Conservation (phyloP, 2,888 invertebrate genomes). For the Drosophila infuscata region DNA sequence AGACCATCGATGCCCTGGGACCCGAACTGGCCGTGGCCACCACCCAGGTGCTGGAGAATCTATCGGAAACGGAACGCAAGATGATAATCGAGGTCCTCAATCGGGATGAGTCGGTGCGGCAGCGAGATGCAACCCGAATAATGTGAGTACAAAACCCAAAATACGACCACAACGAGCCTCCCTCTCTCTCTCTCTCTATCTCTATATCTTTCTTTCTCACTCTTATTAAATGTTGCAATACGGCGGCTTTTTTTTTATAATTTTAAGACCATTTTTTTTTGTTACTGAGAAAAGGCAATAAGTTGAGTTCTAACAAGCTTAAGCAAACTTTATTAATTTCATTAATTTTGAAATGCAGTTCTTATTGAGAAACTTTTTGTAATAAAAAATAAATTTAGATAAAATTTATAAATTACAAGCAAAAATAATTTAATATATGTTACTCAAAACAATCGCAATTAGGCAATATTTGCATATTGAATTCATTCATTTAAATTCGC, state of each 20-base stretch:
- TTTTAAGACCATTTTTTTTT: background rate
- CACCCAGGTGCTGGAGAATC: slow-evolving; percentile 83
- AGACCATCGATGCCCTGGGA: slow-evolving; percentile 82
- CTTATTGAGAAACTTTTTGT: background rate
- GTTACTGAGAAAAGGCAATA: background rate
- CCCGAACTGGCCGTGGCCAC: slow-evolving; percentile 83
- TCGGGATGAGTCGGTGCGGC: slow-evolving; percentile 86
- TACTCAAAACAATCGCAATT: background rate
- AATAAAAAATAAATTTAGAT: background rate
- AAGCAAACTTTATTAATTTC: no score
- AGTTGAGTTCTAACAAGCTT: no score
- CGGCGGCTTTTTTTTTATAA: background rate
- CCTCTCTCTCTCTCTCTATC: background rate
- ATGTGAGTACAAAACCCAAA: slow-evolving; percentile 85
- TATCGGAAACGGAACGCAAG: slow-evolving; percentile 85
- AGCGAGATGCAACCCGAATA: slow-evolving; percentile 86
- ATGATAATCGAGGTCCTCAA: slow-evolving; percentile 86
- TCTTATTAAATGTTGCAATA: slow-evolving; percentile 5
- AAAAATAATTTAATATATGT: background rate
- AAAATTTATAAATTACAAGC: background rate
- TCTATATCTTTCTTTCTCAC: background rate
- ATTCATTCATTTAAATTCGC: background rate
- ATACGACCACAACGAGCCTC: background rate
- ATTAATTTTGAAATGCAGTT: background rate
- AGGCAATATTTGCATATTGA: background rate